Evolutionary conservation across 2,888 invertebrate species (phyloP).

Genomic region (Meghimatium bilineatum): DNA sequence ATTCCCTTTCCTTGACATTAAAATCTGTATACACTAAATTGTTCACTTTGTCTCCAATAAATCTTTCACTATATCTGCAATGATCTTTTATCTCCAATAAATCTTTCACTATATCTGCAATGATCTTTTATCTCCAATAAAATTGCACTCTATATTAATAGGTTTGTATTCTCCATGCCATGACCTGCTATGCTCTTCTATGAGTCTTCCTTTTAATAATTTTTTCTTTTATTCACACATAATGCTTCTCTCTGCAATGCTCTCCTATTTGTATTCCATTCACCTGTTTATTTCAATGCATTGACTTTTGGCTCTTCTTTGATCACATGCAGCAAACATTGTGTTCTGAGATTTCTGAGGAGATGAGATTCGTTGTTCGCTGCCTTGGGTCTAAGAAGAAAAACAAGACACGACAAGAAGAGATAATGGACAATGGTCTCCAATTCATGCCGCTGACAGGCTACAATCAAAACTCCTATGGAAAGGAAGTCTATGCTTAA

Average conservation of each 20-base stretch:
- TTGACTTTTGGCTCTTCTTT: neutral
- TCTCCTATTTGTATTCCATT: neutral
- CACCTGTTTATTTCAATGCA: neutral
- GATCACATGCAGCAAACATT: constrained; percentile 84
- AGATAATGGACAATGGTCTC: constrained; percentile 71
- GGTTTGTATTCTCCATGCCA: too few species aligned
- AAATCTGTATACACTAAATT: too few species aligned
- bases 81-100: too few species aligned
- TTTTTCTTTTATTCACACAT: neutral
- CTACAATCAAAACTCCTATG: constrained; percentile 57
- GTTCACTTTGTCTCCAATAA: too few species aligned
- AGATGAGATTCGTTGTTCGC: constrained; percentile 91
- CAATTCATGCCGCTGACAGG: constrained; percentile 69
- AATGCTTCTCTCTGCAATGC: neutral
- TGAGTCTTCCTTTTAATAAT: neutral
- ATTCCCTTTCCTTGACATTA: too few species aligned
- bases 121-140: too few species aligned
- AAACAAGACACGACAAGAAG: constrained; percentile 59
- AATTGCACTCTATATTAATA: too few species aligned
- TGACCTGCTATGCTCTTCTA: neutral
- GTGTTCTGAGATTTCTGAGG: constrained; percentile 96
- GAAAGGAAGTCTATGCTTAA: constrained; percentile 68
- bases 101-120: too few species aligned
- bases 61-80: too few species aligned
- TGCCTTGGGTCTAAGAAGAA: constrained; percentile 92